Percentiles rank a stretch among this genome's conserved stretches.
Conservation (phyloP, 2,113 vertebrate genomes). For the Silurus glanis region DNA sequence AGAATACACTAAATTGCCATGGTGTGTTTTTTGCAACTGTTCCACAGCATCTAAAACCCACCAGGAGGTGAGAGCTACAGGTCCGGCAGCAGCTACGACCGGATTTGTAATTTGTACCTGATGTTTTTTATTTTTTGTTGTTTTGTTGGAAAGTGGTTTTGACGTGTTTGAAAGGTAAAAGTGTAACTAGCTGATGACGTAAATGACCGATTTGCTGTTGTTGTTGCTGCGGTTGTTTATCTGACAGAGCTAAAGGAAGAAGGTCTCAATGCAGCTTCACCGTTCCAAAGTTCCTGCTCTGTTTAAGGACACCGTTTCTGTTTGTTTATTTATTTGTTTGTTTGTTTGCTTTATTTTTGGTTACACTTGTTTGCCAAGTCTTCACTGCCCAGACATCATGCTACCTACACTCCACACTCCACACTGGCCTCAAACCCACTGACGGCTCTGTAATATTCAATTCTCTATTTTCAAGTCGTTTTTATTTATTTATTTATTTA, state of each 20-base stretch:
- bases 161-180: background rate
- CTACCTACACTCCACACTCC: background rate
- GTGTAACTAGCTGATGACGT: background rate
- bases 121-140: background rate
- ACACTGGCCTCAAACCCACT: too few species aligned
- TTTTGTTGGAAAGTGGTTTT: background rate
- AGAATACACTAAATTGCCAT: background rate
- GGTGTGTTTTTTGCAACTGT: too few species aligned
- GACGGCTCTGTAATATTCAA: background rate
- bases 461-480: background rate
- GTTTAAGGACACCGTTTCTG: slow-evolving; percentile 32
- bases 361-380: slow-evolving; percentile 47
- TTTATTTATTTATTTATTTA: background rate
- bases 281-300: slow-evolving; percentile 43
- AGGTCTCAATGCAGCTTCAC: slow-evolving; percentile 49
- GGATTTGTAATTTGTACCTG: background rate
- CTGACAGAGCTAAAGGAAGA: slow-evolving; percentile 43
- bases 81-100: background rate
- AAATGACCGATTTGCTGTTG: background rate
- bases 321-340: background rate
- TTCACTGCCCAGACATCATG: background rate
- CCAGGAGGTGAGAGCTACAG: background rate
- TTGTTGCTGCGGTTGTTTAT: slow-evolving; percentile 23
- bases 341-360: background rate
- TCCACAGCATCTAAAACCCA: background rate